Evolutionary conservation across 2,888 invertebrate species (phyloP), one percentile per base, ranked within the genome.

Genomic region (Ecdyonurus torrentis): DNA sequence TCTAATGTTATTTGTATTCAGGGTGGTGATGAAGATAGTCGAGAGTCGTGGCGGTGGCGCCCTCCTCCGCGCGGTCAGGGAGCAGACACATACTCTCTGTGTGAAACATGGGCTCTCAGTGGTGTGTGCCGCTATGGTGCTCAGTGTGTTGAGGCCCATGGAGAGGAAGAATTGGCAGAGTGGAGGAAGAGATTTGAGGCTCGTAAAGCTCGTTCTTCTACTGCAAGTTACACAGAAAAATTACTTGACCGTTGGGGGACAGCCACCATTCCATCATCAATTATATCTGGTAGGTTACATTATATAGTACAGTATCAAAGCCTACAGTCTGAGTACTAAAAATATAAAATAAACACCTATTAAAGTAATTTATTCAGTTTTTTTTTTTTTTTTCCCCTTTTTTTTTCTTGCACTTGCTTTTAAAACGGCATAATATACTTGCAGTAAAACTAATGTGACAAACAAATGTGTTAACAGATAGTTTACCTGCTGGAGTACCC

Each of bases 71-170:
- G 86, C 64, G 86, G 86, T 2, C 80, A 82, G 66, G 81, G 81
- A 5, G 76, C 81, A 23, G 84, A 85, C 67, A 81, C 81, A 3
- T 87, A 86, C 70, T 76, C 77, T 10, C 71, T 83, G 25, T 86
- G 86, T 73, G 81, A 82, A 68, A 78, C 79, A 69, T 84, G 78
- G 73, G 69, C 63, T 15, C 20, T 25, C 52, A 65, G 62, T 61
- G 80, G 79, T 58, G 75, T 76, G 55, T 89, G 88, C 71, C 79
- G 83, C 60, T 83, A 84, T 69, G 87, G 86, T 20, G 79, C 81
- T 60, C 84, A 85, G 70, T 89, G 89, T 72, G 83, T 85, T 10
- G 84, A 85, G 71, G 89, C 89, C 1, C 89, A 89, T 70, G 85
- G 86, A 1, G 73, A 78, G 23, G 84, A 82, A 60, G 89, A 89